These are phyloP conservation scores for Pardosa pseudoannulata DNA, from an alignment of 2,888 invertebrate genomes.

Conservation along the genomic window DNA sequence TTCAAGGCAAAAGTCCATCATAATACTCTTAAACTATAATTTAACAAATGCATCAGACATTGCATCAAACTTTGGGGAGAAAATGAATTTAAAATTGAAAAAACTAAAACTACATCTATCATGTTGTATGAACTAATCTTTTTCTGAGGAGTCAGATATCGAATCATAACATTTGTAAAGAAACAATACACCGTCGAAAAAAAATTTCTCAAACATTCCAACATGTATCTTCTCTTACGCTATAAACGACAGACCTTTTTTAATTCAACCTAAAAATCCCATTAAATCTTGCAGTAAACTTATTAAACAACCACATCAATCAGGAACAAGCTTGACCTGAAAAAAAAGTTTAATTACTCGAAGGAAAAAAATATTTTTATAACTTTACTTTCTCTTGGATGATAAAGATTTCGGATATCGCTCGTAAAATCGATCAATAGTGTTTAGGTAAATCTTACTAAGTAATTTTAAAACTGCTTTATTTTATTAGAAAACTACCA, in stretches of 20 bases:
- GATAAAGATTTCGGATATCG: conserved; percentile 20
- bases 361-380: neutral
- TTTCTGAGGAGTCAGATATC: neutral
- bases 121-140: neutral
- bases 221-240: neutral
- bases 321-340: conserved; percentile 12
- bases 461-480: conserved; percentile 27
- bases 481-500: conserved; percentile 11
- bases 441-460: conserved; percentile 14
- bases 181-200: neutral
- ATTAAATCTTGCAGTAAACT: conserved; percentile 27
- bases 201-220: neutral
- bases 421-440: conserved; percentile 16
- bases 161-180: neutral
- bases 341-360: conserved; percentile 39
- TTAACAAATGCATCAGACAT: no score
- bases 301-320: conserved; percentile 13
- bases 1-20: no score
- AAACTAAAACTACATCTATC: no score
- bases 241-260: neutral
- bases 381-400: neutral
- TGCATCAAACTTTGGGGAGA: no score
- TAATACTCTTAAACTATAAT: no score
- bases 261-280: conserved; percentile 20
- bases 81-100: no score